A percentile compares a stretch with the other conserved stretches of the same genome.
Evolutionary conservation across 1,140 invertebrate species (phyloP).

Genomic region (Trachymyrmex septentrionalis): DNA sequence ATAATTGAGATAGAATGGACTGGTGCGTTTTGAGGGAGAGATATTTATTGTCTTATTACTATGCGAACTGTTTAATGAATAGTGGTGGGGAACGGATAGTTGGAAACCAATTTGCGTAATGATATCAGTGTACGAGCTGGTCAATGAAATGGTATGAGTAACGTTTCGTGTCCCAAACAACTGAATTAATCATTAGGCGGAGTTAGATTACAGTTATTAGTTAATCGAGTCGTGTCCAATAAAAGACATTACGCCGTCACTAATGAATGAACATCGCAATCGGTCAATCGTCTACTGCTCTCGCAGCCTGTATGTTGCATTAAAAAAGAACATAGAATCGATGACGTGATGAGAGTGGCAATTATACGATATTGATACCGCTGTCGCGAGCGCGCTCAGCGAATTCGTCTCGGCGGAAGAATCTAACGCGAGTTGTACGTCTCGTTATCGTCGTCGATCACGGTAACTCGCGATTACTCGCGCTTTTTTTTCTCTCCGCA

Average conservation of each 20-base stretch:
- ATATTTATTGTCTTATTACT: slow-evolving; percentile 43
- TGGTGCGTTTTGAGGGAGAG: not conserved
- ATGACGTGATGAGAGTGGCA: not conserved
- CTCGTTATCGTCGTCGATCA: slow-evolving; percentile 40
- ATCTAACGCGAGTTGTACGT: not conserved
- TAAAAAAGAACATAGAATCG: slow-evolving; percentile 3
- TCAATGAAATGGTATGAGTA: slow-evolving; percentile 61
- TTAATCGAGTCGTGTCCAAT: slow-evolving; percentile 55
- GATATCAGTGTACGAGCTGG: slow-evolving; percentile 37
- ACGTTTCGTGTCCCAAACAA: slow-evolving; percentile 57
- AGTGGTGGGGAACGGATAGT: slow-evolving; percentile 4
- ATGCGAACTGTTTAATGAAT: slow-evolving; percentile 17
- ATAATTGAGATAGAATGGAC: not conserved
- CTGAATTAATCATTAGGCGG: slow-evolving; percentile 62
- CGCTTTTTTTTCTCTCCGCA: not conserved
- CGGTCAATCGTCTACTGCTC: slow-evolving; percentile 14
- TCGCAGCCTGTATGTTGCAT: not conserved
- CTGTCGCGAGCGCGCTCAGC: not conserved
- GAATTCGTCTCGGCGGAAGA: slow-evolving; percentile 15
- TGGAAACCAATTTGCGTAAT: slow-evolving; percentile 54
- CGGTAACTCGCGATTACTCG: slow-evolving; percentile 44
- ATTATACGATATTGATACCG: slow-evolving; percentile 15
- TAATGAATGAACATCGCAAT: slow-evolving; percentile 55
- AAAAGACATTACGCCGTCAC: slow-evolving; percentile 53
- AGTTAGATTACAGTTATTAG: slow-evolving; percentile 64